These are phyloP conservation scores for Sinocyclocheilus anshuiensis DNA, from an alignment of 2,113 vertebrate species.

Conservation along the genomic window DNA sequence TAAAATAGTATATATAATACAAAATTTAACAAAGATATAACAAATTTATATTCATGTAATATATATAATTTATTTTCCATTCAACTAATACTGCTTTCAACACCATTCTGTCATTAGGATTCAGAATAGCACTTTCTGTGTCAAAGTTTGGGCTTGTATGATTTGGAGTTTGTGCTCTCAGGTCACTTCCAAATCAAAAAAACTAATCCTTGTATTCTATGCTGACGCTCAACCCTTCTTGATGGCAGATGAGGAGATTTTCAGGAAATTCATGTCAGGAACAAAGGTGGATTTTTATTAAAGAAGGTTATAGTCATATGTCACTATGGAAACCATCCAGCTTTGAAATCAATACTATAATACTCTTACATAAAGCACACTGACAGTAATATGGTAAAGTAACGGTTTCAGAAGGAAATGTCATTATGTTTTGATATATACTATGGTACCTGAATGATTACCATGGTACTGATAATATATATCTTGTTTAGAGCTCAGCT, in stretches of 20 bases:
- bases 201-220: slow-evolving; percentile 14
- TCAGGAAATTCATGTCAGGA: neutral
- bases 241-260: neutral
- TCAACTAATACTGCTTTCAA: no score
- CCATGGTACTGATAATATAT: neutral
- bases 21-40: neutral
- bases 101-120: neutral
- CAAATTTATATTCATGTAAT: neutral
- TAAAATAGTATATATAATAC: neutral
- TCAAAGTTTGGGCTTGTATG: neutral
- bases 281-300: slow-evolving; percentile 1
- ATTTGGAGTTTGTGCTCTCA: neutral
- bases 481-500: no score
- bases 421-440: neutral
- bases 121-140: neutral
- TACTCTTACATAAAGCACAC: neutral
- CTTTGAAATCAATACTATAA: slow-evolving; percentile 1
- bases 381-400: neutral
- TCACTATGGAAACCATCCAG: neutral
- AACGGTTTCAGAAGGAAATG: neutral
- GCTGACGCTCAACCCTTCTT: slow-evolving; percentile 14
- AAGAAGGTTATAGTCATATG: neutral
- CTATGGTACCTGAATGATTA: neutral
- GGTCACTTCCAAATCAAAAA: neutral
- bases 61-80: no score